Base-by-base conservation (phyloP, 1,140 invertebrate genomes). In the Sycophaga agraensis region DNA sequence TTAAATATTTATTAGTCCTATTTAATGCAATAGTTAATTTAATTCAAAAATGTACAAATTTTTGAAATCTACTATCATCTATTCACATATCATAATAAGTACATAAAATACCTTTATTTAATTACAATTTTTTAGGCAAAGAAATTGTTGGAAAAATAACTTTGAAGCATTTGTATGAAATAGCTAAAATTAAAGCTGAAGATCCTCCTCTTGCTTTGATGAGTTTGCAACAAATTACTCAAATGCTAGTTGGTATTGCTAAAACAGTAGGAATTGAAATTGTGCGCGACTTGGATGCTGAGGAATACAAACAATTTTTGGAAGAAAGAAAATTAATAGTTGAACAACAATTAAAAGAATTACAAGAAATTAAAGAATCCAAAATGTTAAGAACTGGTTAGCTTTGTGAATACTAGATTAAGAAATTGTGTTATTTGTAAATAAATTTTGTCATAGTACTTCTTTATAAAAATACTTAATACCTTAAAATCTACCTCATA, bases 121-220 rank as follows among this genome's bases (percentile, higher is more conserved):
- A 35, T 39, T 19, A 17, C 7, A 9, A 22, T 35, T 58, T 6
- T 40, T 50, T 69, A 91, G 91, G 82, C 12, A 82, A 83, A 66
- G 94, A 98, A 82, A 80, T 89, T 16, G 85, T 88, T 70, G 97
- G 97, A 0, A 97, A 91, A 83, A 86, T 99, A 49, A 95, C 95
- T 2, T 72, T 96, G 0, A 99, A 98, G 78, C 97, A 99, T 82
- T 78, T 99, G 28, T 99, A 99, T 82, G 97, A 99, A 87, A 99
- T 99, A 73, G 97, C 97, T 0, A 86, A 89, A 80, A 92, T 99
- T 3, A 99, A 99, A 82, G 83, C 86, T 14, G 75, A 91, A 77
- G 97, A 99, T 83, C 90, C 91, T 22, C 77, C 87, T 11, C 83
- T 91, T 66, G 84, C 88, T 57, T 80, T 87, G 24, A 72, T 86